Base-by-base conservation (phyloP, 2,888 invertebrate species). In the Amphipyra tragopoginis region DNA sequence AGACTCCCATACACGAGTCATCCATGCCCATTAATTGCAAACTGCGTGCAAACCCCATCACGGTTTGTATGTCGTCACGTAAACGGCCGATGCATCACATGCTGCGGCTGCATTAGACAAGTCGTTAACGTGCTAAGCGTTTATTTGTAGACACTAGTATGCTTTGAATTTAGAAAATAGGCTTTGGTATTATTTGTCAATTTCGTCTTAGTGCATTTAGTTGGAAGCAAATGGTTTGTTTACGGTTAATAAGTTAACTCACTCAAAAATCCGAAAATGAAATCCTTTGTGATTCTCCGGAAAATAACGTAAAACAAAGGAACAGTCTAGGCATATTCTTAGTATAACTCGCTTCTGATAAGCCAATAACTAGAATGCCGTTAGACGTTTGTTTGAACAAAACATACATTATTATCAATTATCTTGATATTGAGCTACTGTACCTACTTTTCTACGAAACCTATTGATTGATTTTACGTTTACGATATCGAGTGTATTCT, bases 31-130 rank as follows among this genome's bases (percentile, higher is more conserved):
- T 67, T 70, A 75, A 63, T 52, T 70, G 55, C 58, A 48, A 65
- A 65, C 67, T 76, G 77, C 64, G 64, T 62, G 53, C 59, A 43
- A 70, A 65, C 71, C 68, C 49, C 65, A 71, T 68, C 65, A 65
- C 40, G 47, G 45, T 63, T 56, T 56, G 52, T 49, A 50, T 65
- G 59, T 64, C 40, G 47, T 65, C 29, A 63, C 52, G 36, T 59
- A 52, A 57, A 61, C 53, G 43, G 44, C 42, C 64, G 59, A 77
- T 75, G 72, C 69, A 71, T 79, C 72, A 75, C 55, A 36, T 21
- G 45, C 26, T 60, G 62, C 43, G 66, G 64, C 39, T 67, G 58
- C 61, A 69, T 61, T 64, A 68, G 68, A 73, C 64, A 60, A 45
- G 57, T 53, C 50, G 63, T 65, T 71, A 64, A 54, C 59, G 54